Evolutionary conservation across 2,888 invertebrate genomes (phyloP).

Genomic region (Girardia tigrina): DNA sequence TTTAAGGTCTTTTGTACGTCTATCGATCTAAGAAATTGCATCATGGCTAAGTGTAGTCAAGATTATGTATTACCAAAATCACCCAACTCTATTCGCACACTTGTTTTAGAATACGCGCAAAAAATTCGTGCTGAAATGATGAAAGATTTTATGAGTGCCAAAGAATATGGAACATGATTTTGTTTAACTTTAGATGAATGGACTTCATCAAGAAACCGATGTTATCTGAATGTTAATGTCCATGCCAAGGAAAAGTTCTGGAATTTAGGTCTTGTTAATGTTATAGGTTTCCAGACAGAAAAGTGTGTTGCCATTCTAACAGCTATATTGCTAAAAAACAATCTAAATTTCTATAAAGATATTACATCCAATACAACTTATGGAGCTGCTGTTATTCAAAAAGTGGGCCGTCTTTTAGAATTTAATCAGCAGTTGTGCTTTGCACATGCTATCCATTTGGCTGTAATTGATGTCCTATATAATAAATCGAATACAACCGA

Average conservation of each 20-base stretch:
- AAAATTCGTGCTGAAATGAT: not conserved
- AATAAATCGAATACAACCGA: constrained; percentile 14
- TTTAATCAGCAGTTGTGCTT: not conserved
- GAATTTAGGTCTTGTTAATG: not conserved
- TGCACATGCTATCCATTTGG: not conserved
- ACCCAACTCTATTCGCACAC: constrained; percentile 8
- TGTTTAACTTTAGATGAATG: not conserved
- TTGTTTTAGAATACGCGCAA: constrained; percentile 10
- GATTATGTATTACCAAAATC: not conserved
- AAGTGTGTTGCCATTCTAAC: not conserved
- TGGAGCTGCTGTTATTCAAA: not conserved
- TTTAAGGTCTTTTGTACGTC: too few species aligned
- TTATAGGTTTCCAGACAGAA: not conserved
- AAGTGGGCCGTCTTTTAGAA: not conserved
- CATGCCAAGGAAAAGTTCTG: not conserved
- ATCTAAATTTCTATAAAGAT: not conserved
- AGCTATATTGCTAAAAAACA: not conserved
- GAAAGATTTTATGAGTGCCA: not conserved
- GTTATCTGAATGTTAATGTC: not conserved
- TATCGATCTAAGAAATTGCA: not conserved
- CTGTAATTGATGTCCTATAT: constrained; percentile 15
- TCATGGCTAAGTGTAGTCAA: not conserved
- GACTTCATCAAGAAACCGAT: not conserved
- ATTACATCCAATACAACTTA: not conserved
- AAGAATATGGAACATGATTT: not conserved